Evolutionary conservation across 2,797 vertebrate genomes (phyloP).

Genomic region (Characodon lateralis): DNA sequence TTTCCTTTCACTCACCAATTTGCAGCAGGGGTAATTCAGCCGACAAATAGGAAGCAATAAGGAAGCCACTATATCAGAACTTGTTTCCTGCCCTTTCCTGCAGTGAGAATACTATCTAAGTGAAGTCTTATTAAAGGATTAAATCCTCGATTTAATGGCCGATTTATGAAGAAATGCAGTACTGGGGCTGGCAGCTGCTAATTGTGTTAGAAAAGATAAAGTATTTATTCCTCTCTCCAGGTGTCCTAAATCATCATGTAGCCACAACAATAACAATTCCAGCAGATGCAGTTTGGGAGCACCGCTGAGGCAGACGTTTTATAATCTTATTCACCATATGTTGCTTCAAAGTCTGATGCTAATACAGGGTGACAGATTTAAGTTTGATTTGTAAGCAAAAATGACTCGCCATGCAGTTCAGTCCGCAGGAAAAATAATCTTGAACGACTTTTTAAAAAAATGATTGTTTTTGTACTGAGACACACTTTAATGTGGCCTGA

Average conservation of each 20-base stretch:
- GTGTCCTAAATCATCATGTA: conserved; percentile 60
- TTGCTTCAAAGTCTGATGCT: conserved; percentile 54
- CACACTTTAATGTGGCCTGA: not conserved
- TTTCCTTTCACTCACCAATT: conserved; percentile 35
- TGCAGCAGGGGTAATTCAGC: conserved; percentile 45
- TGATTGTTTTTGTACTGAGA: not conserved
- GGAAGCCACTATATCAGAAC: conserved; percentile 64
- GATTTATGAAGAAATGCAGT: not conserved
- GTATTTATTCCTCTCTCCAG: conserved; percentile 20
- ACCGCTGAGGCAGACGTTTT: conserved; percentile 66
- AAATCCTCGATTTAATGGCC: conserved; percentile 26
- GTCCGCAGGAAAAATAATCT: not conserved
- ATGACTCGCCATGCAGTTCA: conserved; percentile 4
- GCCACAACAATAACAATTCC: conserved; percentile 59
- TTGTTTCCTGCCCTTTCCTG: conserved; percentile 58
- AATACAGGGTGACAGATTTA: conserved; percentile 44
- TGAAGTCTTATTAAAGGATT: conserved; percentile 19
- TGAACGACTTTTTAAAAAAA: not conserved
- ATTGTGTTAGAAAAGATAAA: conserved; percentile 15
- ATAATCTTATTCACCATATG: conserved; percentile 80
- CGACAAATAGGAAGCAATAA: conserved; percentile 79
- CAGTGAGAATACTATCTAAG: conserved; percentile 14
- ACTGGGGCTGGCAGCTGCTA: conserved; percentile 9
- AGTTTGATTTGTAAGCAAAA: conserved; percentile 39
- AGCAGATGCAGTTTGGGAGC: conserved; percentile 57